Evolutionary conservation across 2,113 vertebrate species (phyloP).

Genomic region (Xiphophorus hellerii): DNA sequence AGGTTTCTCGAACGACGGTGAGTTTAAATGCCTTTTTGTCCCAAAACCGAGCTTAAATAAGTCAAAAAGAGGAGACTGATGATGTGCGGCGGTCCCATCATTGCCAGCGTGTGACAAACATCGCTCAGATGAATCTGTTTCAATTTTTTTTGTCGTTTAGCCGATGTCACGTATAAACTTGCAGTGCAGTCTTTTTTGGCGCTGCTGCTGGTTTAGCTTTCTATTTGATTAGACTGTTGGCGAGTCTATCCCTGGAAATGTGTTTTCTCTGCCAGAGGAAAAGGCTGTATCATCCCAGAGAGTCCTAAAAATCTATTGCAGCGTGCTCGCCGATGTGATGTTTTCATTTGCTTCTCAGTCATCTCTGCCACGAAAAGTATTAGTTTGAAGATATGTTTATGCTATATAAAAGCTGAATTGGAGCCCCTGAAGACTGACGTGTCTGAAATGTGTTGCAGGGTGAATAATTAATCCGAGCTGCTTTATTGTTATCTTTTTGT

Average conservation of each 20-base stretch:
- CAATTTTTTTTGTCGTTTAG: background rate
- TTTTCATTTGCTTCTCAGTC: constrained; percentile 5
- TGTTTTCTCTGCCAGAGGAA: constrained; percentile 58
- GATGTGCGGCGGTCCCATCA: constrained; percentile 30
- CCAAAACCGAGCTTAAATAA: constrained; percentile 4
- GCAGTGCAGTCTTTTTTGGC: constrained; percentile 31
- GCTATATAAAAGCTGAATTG: constrained; percentile 3
- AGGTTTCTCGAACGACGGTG: constrained; percentile 42
- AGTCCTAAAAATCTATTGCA: constrained; percentile 26
- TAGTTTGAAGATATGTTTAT: constrained; percentile 17
- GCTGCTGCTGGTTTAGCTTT: constrained; percentile 61
- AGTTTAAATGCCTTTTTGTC: constrained; percentile 37
- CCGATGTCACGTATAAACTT: constrained; percentile 38
- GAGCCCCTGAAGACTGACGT: constrained; percentile 16
- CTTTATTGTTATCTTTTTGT: background rate
- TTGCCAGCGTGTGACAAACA: background rate
- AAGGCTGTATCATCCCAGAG: constrained; percentile 55
- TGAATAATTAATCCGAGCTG: constrained; percentile 8
- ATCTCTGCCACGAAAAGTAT: constrained; percentile 26
- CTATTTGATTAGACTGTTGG: constrained; percentile 76
- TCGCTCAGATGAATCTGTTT: constrained; percentile 1
- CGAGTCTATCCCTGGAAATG: constrained; percentile 60
- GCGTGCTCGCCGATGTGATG: constrained; percentile 29
- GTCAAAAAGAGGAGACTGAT: constrained; percentile 5
- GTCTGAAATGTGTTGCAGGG: constrained; percentile 1